Percentiles rank a stretch among this genome's conserved stretches.
Evolutionary conservation across 1,140 invertebrate species (phyloP).

Genomic region (Sweltsa coloradensis): DNA sequence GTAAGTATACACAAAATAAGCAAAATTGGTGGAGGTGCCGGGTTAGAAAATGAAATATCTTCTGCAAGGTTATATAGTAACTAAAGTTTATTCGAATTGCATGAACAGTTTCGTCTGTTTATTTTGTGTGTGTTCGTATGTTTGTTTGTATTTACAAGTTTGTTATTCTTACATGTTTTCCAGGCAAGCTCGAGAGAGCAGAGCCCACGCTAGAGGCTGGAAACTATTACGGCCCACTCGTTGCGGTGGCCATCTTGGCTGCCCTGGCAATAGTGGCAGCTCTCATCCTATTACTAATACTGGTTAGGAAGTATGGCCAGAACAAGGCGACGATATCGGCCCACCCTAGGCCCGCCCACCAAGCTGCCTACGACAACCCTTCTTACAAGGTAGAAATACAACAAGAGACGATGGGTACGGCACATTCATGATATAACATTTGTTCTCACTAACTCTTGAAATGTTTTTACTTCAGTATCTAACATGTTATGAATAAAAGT

Average conservation of each 20-base stretch:
- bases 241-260: slow-evolving; percentile 75
- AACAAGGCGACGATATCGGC: slow-evolving; percentile 49
- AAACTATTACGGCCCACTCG: slow-evolving; percentile 75
- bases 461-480: too few species aligned
- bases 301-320: slow-evolving; percentile 57
- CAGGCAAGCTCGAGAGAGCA: slow-evolving; percentile 47
- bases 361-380: slow-evolving; percentile 81
- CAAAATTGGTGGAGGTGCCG: too few species aligned
- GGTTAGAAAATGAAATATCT: too few species aligned
- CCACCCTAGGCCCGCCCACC: slow-evolving; percentile 30
- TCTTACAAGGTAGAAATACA: slow-evolving; percentile 88
- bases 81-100: too few species aligned
- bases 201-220: slow-evolving; percentile 33
- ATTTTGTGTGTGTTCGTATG: neutral
- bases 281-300: slow-evolving; percentile 61
- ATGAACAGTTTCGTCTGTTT: too few species aligned
- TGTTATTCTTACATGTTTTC: slow-evolving; percentile 18
- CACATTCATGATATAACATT: slow-evolving; percentile 1
- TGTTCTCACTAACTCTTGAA: neutral
- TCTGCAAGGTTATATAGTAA: too few species aligned
- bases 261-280: slow-evolving; percentile 70
- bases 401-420: slow-evolving; percentile 76
- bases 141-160: slow-evolving; percentile 8
- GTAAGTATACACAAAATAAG: too few species aligned
- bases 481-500: too few species aligned